Percentiles rank a stretch among this genome's conserved stretches.
phyloP scores from a whole-genome alignment of 30 jellyfish, hydroid and myxozoan species.

The Aurelia aurita complex sp. Pacific region DNA sequence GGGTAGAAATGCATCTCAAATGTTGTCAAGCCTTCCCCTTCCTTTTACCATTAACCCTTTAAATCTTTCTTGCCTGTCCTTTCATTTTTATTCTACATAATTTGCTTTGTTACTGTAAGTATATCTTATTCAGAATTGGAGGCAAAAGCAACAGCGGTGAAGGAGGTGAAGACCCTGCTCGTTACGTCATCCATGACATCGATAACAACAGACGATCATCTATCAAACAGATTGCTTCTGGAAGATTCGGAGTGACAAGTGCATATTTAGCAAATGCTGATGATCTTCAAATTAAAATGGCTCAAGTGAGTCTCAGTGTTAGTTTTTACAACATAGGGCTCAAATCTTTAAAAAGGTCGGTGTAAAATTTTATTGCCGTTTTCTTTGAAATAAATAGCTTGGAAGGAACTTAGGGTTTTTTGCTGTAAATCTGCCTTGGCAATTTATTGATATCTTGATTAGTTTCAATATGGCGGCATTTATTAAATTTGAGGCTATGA shows the following conservation, averaged over 20 bases:
- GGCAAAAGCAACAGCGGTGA: slow-evolving; percentile 92
- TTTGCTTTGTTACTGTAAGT: neutral
- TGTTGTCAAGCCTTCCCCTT: too few relatives aligned
- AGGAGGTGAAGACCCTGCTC: slow-evolving; percentile 88
- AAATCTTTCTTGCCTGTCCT: neutral
- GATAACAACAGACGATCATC: slow-evolving; percentile 66
- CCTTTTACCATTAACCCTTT: neutral
- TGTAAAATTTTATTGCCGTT: too few relatives aligned
- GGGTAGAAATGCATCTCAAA: too few relatives aligned
- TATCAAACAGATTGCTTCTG: slow-evolving; percentile 81
- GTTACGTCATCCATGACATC: slow-evolving; percentile 55
- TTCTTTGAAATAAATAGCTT: too few relatives aligned
- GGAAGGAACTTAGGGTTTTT: too few relatives aligned
- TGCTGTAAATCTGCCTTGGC: too few relatives aligned
- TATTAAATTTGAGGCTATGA: too few relatives aligned
- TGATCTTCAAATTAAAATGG: slow-evolving; percentile 83
- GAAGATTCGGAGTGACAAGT: slow-evolving; percentile 86
- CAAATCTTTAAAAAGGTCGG: too few relatives aligned
- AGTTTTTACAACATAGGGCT: too few relatives aligned
- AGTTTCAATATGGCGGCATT: too few relatives aligned
- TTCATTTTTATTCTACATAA: neutral
- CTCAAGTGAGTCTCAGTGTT: slow-evolving; percentile 35
- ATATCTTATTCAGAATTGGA: slow-evolving; percentile 45
- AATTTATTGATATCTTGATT: too few relatives aligned
- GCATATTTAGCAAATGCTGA: slow-evolving; percentile 76